Percentiles rank a stretch among this genome's conserved stretches.
These are phyloP conservation scores for Alligator mississippiensis DNA, from an alignment of 2,113 vertebrate genomes.

Conservation along the genomic window DNA sequence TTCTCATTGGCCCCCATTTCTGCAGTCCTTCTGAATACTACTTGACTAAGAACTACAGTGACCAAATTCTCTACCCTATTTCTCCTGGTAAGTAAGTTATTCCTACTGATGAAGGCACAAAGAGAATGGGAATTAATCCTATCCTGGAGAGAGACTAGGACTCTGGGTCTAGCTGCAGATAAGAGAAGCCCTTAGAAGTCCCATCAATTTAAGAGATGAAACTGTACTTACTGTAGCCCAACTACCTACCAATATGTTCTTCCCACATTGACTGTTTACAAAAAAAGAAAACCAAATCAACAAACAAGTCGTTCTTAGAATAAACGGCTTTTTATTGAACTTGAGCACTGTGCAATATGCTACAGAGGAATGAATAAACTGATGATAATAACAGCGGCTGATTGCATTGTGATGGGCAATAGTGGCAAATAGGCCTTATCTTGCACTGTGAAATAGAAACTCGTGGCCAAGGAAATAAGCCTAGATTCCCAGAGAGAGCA, in stretches of 20 bases:
- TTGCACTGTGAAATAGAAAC: slow-evolving; percentile 59
- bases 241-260: not conserved
- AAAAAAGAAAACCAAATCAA: slow-evolving; percentile 11
- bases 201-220: not conserved
- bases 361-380: slow-evolving; percentile 57
- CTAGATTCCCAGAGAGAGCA: slow-evolving; percentile 19
- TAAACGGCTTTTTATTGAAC: slow-evolving; percentile 50
- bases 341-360: not conserved
- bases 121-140: not conserved
- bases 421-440: slow-evolving; percentile 65
- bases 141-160: not conserved
- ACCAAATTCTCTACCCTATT: not conserved
- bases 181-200: not conserved
- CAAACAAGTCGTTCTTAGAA: slow-evolving; percentile 37
- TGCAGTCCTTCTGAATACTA: not conserved
- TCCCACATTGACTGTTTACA: not conserved
- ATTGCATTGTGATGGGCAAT: slow-evolving; percentile 69
- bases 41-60: not conserved
- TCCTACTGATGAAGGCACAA: not conserved
- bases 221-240: not conserved
- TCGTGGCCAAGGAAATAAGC: slow-evolving; percentile 56
- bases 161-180: not conserved
- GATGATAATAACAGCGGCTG: slow-evolving; percentile 62
- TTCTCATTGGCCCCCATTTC: not conserved
- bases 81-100: not conserved